Conservation (phyloP, 1,140 invertebrate genomes). For the Megalonaias nervosa region DNA sequence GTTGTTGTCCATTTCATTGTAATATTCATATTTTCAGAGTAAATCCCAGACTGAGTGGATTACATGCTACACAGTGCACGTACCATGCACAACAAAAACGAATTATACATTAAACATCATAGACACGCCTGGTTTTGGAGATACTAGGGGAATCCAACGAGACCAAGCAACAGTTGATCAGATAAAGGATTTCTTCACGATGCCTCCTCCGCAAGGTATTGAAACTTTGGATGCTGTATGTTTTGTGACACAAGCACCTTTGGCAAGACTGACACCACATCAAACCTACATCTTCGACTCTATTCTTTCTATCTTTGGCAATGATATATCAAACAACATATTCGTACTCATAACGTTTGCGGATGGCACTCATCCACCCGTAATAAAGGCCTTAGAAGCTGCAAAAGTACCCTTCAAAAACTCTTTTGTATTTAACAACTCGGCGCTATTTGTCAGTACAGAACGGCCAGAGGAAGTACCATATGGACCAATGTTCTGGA, state of each 20-base stretch:
- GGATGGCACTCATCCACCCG: constrained; percentile 29
- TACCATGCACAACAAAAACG: background rate
- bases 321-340: constrained; percentile 43
- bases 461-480: background rate
- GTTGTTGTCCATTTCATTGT: too few species aligned
- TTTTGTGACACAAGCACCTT: constrained; percentile 21
- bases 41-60: constrained; percentile 30
- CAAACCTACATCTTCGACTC: constrained; percentile 42
- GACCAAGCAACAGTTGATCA: constrained; percentile 34
- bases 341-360: constrained; percentile 40
- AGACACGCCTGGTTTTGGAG: constrained; percentile 27
- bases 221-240: constrained; percentile 35
- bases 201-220: constrained; percentile 11
- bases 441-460: constrained; percentile 14
- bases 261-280: constrained; percentile 8
- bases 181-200: constrained; percentile 25
- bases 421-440: constrained; percentile 24
- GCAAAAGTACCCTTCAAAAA: constrained; percentile 27
- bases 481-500: constrained; percentile 31
- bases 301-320: constrained; percentile 40
- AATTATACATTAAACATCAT: constrained; percentile 16
- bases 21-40: too few species aligned
- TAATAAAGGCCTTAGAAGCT: constrained; percentile 12
- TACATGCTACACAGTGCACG: constrained; percentile 24
- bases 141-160: constrained; percentile 39